Percentiles rank a stretch among this genome's conserved stretches.
phyloP scores from a whole-genome alignment of 2,113 vertebrate genomes.

The Eurypyga helias region DNA sequence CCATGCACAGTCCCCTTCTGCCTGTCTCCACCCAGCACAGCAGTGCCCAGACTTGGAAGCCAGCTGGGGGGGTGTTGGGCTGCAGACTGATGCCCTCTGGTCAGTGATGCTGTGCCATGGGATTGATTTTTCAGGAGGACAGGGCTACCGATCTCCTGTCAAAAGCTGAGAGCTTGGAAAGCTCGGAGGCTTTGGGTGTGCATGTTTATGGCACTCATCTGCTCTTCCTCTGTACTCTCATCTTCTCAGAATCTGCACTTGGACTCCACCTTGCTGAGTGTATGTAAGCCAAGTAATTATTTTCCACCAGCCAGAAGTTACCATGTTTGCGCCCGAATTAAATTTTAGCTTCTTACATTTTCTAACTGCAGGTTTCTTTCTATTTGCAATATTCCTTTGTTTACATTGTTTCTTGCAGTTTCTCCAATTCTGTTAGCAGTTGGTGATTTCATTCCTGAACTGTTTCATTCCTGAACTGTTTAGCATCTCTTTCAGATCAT shows the following conservation, averaged over 20 bases:
- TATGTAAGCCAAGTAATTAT: not conserved
- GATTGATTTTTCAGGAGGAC: not conserved
- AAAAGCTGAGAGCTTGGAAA: not conserved
- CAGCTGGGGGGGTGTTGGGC: rapidly evolving
- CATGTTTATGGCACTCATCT: not conserved
- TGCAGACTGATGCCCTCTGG: rapidly evolving
- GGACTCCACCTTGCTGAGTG: not conserved
- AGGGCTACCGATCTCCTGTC: not conserved
- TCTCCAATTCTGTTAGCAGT: not conserved
- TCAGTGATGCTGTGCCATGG: rapidly evolving
- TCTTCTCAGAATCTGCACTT: not conserved
- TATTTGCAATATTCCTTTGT: not conserved
- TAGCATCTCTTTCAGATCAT: slow-evolving; percentile 15
- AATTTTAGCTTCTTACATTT: not conserved
- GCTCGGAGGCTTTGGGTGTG: not conserved
- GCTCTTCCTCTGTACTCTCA: not conserved
- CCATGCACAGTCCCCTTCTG: not conserved
- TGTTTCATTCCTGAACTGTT: slow-evolving; percentile 2
- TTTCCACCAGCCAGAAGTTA: not conserved
- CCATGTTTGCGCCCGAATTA: not conserved
- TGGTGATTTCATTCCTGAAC: not conserved
- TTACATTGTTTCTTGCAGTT: not conserved
- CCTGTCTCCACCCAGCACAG: rapidly evolving
- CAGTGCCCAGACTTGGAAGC: not conserved
- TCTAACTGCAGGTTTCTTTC: not conserved